Base-by-base conservation (phyloP, 1,140 invertebrate species). In the Callitettix versicolor region DNA sequence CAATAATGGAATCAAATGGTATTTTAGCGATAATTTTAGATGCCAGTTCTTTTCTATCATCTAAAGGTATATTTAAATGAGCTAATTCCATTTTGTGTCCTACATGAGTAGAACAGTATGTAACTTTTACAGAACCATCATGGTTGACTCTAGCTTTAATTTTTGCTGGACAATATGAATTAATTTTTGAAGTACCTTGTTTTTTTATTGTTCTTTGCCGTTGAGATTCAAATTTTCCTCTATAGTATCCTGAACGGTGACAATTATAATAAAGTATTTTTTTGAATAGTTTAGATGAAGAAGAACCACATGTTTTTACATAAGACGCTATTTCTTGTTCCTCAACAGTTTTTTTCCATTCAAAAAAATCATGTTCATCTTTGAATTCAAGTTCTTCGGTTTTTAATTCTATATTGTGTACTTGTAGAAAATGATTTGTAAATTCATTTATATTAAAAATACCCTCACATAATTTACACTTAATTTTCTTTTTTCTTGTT, bases 181-280 rank as follows among this genome's bases (percentile, higher is more conserved):
- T 49, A 15, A 49, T 49, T 49, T 49, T 49, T 33, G 22, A 12
- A 2, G 47, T 15, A 15, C 47, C 47, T 33, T 49, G 22, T 12
- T 30, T 24, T 49, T 49, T 49, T 33, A 49, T n/a, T 49, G 24
- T 11, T 33, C 47, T 49, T 30, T 49, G 24, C 30, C 47, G 24
- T 15, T 14, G 14, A 9, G 24, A 14, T 30, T 24, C 14, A 15
- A 20, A 12, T 30, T 33, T 49, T 49, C 22, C 14, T 12, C 30
- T 24, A 15, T 30, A 49, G 33, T 26, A 24, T 15, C 47, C 47
- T 30, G 47, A 49, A n/a, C 47, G n/a, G 21, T 21, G 24, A n/a
- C 14, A 15, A 7, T 49, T 30, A n/a, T 30, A 30, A 6, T 33
- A 22, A 4, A 14, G 4, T 5, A 15, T 20, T 30, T 30, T 30